These are phyloP conservation scores for Poeciliopsis presidionis DNA, from an alignment of 2,797 vertebrate species.

Conservation along the genomic window DNA sequence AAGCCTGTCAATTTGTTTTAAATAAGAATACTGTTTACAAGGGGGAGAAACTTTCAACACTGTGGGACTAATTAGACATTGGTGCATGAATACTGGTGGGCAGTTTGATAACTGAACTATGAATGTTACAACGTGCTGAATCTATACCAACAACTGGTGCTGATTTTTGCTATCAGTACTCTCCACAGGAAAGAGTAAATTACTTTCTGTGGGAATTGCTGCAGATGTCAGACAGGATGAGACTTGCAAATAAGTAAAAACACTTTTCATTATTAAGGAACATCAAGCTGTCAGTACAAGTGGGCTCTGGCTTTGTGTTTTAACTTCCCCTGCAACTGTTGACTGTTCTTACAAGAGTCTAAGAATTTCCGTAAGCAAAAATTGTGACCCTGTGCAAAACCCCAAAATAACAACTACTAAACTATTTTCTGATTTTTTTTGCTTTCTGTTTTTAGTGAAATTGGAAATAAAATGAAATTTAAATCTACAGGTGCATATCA, in stretches of 20 bases:
- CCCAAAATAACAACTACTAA: no score
- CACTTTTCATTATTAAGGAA: not conserved
- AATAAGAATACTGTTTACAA: conserved; percentile 28
- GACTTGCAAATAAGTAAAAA: conserved; percentile 2
- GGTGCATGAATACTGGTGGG: conserved; percentile 11
- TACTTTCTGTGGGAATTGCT: conserved; percentile 24
- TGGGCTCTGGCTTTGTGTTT: conserved; percentile 3
- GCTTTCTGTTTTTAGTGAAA: not conserved
- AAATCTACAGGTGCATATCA: not conserved
- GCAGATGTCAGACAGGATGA: conserved; percentile 12
- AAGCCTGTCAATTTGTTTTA: conserved; percentile 17
- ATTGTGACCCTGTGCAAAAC: not conserved
- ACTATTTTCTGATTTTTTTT: not conserved
- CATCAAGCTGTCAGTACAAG: conserved; percentile 30
- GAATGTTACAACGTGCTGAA: conserved; percentile 14
- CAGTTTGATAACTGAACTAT: conserved; percentile 24
- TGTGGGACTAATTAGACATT: conserved; percentile 35
- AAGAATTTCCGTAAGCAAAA: not conserved
- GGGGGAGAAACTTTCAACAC: conserved; percentile 12
- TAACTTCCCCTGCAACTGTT: conserved; percentile 12
- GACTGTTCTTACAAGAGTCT: not conserved
- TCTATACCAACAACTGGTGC: not conserved
- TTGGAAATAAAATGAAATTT: not conserved
- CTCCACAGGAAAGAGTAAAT: conserved; percentile 6
- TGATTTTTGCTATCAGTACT: conserved; percentile 9